These are phyloP conservation scores for Thymelicus acteon DNA, from an alignment of 2,888 invertebrate genomes.

Conservation along the genomic window DNA sequence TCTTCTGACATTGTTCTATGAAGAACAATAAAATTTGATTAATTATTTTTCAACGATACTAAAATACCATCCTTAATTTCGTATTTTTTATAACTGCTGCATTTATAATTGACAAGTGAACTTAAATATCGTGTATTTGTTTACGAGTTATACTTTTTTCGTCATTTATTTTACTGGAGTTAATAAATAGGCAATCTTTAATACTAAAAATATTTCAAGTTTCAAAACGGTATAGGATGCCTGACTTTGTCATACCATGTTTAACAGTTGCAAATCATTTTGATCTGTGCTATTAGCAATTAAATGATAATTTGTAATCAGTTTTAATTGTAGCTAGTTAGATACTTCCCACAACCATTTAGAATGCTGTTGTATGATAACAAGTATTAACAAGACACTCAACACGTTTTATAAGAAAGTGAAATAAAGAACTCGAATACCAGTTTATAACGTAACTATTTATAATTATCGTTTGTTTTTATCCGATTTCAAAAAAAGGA, in stretches of 20 bases:
- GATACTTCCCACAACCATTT: conserved; percentile 26
- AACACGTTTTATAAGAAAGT: background rate
- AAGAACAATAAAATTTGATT: no score
- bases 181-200: no score
- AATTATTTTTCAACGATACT: no score
- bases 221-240: background rate
- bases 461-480: background rate
- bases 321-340: conserved; percentile 46
- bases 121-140: no score
- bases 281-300: conserved; percentile 69
- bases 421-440: background rate
- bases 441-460: background rate
- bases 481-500: no score
- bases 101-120: no score
- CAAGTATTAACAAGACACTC: background rate
- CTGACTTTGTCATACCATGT: conserved; percentile 45
- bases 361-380: background rate
- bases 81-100: no score
- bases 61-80: no score
- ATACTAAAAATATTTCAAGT: no score
- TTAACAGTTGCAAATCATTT: conserved; percentile 80
- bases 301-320: conserved; percentile 66
- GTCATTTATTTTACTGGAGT: no score
- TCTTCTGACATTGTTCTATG: no score
- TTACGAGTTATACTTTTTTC: no score